These are phyloP conservation scores for Acestrorhynchus altus DNA, from an alignment of 2,797 vertebrate species.

Conservation along the genomic window DNA sequence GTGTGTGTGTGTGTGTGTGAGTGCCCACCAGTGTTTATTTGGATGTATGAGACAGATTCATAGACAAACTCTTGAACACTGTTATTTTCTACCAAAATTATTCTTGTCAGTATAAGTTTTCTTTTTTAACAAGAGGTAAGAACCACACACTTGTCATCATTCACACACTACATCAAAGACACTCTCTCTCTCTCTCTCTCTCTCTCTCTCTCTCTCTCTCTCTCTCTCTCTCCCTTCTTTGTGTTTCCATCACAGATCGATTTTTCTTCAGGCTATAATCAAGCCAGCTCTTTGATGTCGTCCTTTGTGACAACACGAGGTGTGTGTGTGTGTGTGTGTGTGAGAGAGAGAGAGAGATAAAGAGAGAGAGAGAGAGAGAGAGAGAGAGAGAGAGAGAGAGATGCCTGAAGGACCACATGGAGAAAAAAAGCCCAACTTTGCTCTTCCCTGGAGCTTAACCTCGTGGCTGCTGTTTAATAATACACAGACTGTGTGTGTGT, in stretches of 20 bases:
- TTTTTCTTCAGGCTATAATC: constrained; percentile 57
- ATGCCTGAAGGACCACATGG: constrained; percentile 38
- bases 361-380: too few species aligned
- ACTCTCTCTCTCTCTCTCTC: not conserved
- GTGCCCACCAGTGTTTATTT: not conserved
- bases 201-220: constrained; percentile 12
- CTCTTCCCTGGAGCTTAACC: constrained; percentile 24
- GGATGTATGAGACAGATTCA: not conserved
- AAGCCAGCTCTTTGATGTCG: constrained; percentile 50
- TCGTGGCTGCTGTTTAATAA: constrained; percentile 30
- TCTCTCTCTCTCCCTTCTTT: constrained; percentile 25
- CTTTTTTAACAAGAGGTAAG: not conserved
- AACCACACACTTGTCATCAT: constrained; percentile 25
- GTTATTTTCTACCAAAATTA: not conserved
- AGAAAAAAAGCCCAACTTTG: constrained; percentile 1
- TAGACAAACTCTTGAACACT: not conserved
- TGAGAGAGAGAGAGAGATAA: not conserved
- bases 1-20: constrained; percentile 9
- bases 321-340: constrained; percentile 14
- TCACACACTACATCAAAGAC: constrained; percentile 42
- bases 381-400: too few species aligned
- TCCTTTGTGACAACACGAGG: constrained; percentile 52
- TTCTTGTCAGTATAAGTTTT: constrained; percentile 12
- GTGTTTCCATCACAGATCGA: constrained; percentile 36
- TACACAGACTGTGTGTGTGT: constrained; percentile 1